These are phyloP conservation scores for Metalampra italica DNA, from an alignment of 2,888 invertebrate species.

Conservation along the genomic window DNA sequence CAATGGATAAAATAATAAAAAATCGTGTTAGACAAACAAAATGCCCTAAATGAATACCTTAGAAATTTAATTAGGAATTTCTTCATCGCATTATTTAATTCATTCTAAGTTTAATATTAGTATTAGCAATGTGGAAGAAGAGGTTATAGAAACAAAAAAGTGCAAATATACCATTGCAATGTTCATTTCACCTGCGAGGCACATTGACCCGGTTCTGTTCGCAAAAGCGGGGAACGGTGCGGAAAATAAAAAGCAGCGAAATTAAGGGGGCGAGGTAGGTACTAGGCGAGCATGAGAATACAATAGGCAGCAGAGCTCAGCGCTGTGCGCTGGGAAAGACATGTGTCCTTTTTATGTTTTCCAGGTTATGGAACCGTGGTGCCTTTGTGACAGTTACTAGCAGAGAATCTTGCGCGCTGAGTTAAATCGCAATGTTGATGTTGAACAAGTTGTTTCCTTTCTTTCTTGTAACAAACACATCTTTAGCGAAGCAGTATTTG, in stretches of 20 bases:
- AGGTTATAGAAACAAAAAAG: not conserved
- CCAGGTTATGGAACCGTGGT: conserved; percentile 7
- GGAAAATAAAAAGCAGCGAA: conserved; percentile 46
- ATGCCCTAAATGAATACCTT: too few relatives aligned
- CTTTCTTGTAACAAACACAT: too few relatives aligned
- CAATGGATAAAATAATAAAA: too few relatives aligned
- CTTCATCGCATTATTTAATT: too few relatives aligned
- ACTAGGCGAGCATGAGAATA: conserved; percentile 46
- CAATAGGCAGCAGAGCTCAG: conserved; percentile 30
- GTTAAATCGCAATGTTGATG: not conserved
- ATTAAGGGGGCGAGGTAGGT: conserved; percentile 38
- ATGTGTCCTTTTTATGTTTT: conserved; percentile 17
- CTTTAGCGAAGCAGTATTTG: too few relatives aligned
- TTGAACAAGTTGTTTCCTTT: too few relatives aligned
- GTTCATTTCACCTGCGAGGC: conserved; percentile 40
- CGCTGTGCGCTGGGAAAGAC: conserved; percentile 18
- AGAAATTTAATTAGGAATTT: too few relatives aligned
- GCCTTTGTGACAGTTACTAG: conserved; percentile 4
- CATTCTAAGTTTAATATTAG: too few relatives aligned
- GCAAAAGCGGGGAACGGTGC: conserved; percentile 30
- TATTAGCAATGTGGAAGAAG: too few relatives aligned
- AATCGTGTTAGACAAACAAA: too few relatives aligned
- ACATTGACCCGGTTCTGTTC: conserved; percentile 48
- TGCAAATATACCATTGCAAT: conserved; percentile 7
- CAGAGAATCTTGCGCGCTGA: not conserved